Evolutionary conservation across 2,113 vertebrate species (phyloP).

Genomic region (Pterocles orientalis): DNA sequence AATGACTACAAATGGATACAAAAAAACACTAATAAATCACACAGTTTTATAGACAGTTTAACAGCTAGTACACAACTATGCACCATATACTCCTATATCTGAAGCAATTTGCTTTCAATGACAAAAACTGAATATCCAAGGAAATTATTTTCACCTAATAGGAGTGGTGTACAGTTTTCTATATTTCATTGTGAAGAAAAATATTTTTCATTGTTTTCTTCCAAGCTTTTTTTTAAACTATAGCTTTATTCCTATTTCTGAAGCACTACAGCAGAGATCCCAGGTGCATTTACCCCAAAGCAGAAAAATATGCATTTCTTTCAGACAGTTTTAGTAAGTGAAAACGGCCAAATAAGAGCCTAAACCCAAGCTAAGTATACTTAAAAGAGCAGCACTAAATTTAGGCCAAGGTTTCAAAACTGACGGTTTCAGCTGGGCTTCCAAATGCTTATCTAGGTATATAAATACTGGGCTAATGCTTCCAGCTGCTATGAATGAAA

Average conservation of each 20-base stretch:
- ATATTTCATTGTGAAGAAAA: background rate
- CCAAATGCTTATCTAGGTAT: background rate
- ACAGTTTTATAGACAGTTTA: background rate
- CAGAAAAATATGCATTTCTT: background rate
- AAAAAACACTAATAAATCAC: background rate
- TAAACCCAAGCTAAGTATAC: background rate
- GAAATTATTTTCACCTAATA: background rate
- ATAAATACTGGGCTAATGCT: background rate
- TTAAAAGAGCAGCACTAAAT: background rate
- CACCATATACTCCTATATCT: background rate
- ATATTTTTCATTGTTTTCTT: background rate
- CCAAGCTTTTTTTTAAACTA: background rate
- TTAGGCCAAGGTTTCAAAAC: background rate
- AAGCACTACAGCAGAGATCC: background rate
- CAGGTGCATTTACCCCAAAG: background rate
- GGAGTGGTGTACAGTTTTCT: background rate
- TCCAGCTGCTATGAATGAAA: background rate
- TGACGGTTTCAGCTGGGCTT: background rate
- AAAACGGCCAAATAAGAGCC: background rate
- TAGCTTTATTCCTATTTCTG: background rate
- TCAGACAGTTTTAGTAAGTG: background rate
- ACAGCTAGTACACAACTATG: background rate
- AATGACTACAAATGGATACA: background rate
- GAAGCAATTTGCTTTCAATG: background rate
- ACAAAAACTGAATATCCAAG: background rate